Percentiles rank a stretch among this genome's conserved stretches.
phyloP scores from a whole-genome alignment of 2,113 vertebrate species.

The Salminus brasiliensis region DNA sequence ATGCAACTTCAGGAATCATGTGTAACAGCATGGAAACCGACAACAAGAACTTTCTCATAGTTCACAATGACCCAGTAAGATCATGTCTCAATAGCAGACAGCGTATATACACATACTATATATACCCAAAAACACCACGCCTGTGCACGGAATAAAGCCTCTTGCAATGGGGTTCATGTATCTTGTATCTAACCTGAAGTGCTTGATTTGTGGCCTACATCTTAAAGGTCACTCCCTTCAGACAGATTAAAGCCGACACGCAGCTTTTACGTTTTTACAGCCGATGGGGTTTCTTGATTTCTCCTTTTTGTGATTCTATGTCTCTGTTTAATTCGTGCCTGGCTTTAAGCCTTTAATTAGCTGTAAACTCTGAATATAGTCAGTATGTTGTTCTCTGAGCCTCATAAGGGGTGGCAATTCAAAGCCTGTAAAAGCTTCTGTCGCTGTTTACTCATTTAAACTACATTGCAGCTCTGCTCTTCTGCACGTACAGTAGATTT shows the following conservation, averaged over 20 bases:
- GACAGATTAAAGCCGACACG: neutral
- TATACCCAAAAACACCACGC: no score
- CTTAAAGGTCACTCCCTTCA: neutral
- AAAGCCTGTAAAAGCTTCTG: constrained; percentile 12
- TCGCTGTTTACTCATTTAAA: constrained; percentile 4
- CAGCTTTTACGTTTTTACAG: neutral
- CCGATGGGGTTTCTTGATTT: neutral
- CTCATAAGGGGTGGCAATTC: constrained; percentile 13
- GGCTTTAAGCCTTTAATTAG: constrained; percentile 32
- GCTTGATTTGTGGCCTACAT: neutral
- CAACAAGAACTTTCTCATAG: neutral
- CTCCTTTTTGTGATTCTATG: neutral
- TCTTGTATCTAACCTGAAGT: no score
- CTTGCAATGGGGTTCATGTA: no score
- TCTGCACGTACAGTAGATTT: neutral
- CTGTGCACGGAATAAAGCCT: no score
- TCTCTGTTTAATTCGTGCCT: neutral
- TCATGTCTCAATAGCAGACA: no score
- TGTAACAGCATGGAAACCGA: no score
- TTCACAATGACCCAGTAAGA: neutral
- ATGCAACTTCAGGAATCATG: no score
- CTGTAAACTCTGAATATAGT: neutral
- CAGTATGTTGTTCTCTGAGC: neutral
- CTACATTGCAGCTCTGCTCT: neutral
- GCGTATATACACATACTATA: no score